Evolutionary conservation across 2,888 invertebrate genomes (phyloP).

Genomic region (Glaucopsyche alexis): DNA sequence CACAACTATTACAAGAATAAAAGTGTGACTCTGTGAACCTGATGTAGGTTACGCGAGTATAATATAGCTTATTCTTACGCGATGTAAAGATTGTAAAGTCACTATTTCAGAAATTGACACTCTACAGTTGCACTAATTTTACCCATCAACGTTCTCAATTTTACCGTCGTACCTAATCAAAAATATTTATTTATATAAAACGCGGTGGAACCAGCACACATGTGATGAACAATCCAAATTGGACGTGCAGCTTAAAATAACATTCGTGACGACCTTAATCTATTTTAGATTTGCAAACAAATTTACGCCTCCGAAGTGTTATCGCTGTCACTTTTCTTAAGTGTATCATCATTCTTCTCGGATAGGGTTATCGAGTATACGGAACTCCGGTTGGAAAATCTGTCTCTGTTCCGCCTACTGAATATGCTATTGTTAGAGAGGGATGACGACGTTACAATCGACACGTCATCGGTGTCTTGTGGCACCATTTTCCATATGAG

Average conservation of each 20-base stretch:
- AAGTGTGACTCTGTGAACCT: background rate
- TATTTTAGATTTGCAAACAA: constrained; percentile 27
- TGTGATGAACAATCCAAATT: constrained; percentile 19
- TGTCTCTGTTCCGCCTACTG: constrained; percentile 62
- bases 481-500: constrained; percentile 79
- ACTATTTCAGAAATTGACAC: background rate
- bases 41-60: background rate
- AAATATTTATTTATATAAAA: background rate
- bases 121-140: constrained; percentile 20
- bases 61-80: background rate
- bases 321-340: constrained; percentile 66
- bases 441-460: constrained; percentile 67
- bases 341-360: constrained; percentile 64
- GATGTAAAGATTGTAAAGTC: background rate
- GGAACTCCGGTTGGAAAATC: constrained; percentile 71
- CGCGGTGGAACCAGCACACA: constrained; percentile 1
- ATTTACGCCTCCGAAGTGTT: constrained; percentile 74
- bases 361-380: constrained; percentile 74
- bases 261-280: constrained; percentile 18
- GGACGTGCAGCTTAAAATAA: constrained; percentile 26
- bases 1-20: background rate
- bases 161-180: background rate
- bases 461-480: constrained; percentile 66
- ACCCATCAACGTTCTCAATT: constrained; percentile 3
- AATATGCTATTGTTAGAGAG: constrained; percentile 67